These are phyloP conservation scores for Nematostella vectensis DNA, from an alignment of 92 coral and sea anemone species.

Conservation along the genomic window DNA sequence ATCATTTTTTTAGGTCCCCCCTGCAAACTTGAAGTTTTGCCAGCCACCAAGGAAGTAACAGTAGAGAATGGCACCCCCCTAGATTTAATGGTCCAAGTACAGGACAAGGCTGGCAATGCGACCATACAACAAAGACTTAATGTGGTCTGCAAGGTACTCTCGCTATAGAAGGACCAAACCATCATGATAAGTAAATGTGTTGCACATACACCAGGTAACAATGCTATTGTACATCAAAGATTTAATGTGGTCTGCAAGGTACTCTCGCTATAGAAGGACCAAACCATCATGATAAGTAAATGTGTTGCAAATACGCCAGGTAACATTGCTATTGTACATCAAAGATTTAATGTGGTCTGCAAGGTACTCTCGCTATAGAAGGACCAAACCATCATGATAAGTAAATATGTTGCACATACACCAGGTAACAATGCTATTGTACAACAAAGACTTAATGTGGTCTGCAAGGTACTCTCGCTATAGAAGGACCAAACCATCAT, in stretches of 20 bases:
- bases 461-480: conserved; percentile 99
- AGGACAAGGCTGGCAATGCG: conserved; percentile 85
- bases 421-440: conserved; percentile 82
- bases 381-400: too few species aligned
- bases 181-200: too few species aligned
- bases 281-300: too few species aligned
- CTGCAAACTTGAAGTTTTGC: conserved; percentile 45
- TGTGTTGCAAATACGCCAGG: too few species aligned
- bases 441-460: conserved; percentile 78
- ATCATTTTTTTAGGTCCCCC: conserved; percentile 69
- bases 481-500: too few species aligned
- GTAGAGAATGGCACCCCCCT: conserved; percentile 75
- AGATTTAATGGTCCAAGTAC: conserved; percentile 76
- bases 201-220: too few species aligned
- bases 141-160: conserved; percentile 95
- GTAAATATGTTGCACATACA: too few species aligned
- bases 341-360: conserved; percentile 83
- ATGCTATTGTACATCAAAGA: conserved; percentile 74
- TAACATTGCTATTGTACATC: conserved; percentile 75
- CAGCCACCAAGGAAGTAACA: conserved; percentile 49
- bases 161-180: too few species aligned
- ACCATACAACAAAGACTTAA: conserved; percentile 83
- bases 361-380: too few species aligned
- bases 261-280: too few species aligned
- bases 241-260: conserved; percentile 94